Base-by-base conservation (phyloP, 2,797 vertebrate species). In the Lophura swinhoii region DNA sequence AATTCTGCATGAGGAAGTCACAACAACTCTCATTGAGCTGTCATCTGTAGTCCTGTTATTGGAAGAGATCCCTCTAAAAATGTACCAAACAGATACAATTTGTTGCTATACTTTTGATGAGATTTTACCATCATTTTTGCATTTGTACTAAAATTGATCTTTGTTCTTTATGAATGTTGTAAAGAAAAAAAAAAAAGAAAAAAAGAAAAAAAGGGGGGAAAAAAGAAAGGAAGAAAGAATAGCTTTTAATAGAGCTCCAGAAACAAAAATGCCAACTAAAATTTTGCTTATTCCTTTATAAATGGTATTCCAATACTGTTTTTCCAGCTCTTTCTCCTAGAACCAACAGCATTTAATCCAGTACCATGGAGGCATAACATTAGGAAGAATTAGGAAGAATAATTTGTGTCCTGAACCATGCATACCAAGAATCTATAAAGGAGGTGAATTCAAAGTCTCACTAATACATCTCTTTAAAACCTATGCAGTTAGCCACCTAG, bases 401-500 rank as follows among this genome's bases (percentile, higher is more conserved):
- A 55, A 43, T 51, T 59, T 93, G 70, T 88, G 8, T 55, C 66
- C 84, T 28, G 33, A 86, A 88, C 21, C 69, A 77, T 80, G 48
- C 28, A 48, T 15, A 15, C n/a, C 88, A 69, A 75, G 69, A 84
- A 82, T 43, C 33, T n/a, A 77, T 10, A 49, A 83, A 75, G 17
- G 16, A 73, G 44, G 16, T 43, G 41, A 94, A 80, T 85, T 80
- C 5, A 31, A 86, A 86, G 24, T 46, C 53, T 71, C 53, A 67
- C 26, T 70, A 89, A 88, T 44, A 82, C 73, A 71, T 41, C n/a
- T 83, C n/a, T 91, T 84, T 5, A 87, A 84, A 91, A 59, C 10
- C 12, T 63, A 62, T 37, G 58, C 12, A 43, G 48, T n/a, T 86
- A 64, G 33, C 9, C 4, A 17, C 5, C 18, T 22, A 73, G 21